Evolutionary conservation across 2,797 vertebrate genomes (phyloP), one percentile per base, ranked within the genome.

Genomic region (Gobio occitaniae): DNA sequence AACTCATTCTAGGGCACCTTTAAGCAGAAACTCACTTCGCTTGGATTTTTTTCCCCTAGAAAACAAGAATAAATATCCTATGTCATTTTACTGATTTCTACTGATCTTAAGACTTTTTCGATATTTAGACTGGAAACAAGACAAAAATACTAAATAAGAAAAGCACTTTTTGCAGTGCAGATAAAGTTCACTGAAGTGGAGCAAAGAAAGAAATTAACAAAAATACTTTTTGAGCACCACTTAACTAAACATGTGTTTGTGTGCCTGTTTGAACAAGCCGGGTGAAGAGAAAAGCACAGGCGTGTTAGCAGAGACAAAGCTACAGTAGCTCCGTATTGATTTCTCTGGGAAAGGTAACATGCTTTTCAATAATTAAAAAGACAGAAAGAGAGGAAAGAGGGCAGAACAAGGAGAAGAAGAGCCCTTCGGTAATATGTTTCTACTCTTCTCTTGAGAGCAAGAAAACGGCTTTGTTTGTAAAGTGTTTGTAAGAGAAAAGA

Each of bases 331-430:
- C 44, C 89, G 86, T 93, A 95, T 92, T 93, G 92, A 94, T 94
- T 93, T 94, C 92, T 88, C 84, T 89, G 92, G 92, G 90, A 94
- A 91, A 91, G 77, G 59, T 90, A 90, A 87, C 87, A 52, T 85
- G 81, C 86, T 91, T 88, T 91, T 94, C 91, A 90, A 94, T 94
- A 93, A 95, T 94, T 94, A 93, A 95, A 91, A 90, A 93, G 90
- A 90, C 88, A 82, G 82, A 79, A 44, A 29, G 71, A 71, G 59
- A 56, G 78, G 15, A 50, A 78, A 50, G 29, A 70, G 61, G 74
- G 36, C 56, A 74, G 32, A 80, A 70, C 25, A 75, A 79, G 29
- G 47, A 48, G 87, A 63, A 76, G 15, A 81, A 13, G 69, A 56
- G 66, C 25, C 48, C 38, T 78, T 54, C 12, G 16, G 36, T 69